Evolutionary conservation across 2,888 invertebrate species (phyloP).

Genomic region (Mythimna loreyi): DNA sequence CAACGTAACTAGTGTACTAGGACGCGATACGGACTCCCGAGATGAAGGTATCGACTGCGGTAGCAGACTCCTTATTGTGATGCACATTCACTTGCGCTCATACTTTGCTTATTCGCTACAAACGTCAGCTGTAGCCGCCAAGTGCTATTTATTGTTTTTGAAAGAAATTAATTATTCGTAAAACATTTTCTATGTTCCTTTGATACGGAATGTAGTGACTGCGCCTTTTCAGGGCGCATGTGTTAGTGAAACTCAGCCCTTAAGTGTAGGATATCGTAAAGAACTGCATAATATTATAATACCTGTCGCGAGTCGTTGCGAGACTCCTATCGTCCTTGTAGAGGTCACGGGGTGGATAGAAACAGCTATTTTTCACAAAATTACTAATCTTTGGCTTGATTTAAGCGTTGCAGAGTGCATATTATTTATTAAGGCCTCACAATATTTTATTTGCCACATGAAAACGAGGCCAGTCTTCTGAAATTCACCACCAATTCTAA

Average conservation of each 20-base stretch:
- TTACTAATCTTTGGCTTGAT: constrained; percentile 40
- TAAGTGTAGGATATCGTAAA: constrained; percentile 45
- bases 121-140: constrained; percentile 39
- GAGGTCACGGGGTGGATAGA: constrained; percentile 57
- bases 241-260: constrained; percentile 34
- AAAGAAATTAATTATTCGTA: constrained; percentile 38
- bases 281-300: constrained; percentile 49
- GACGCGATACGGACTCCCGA: constrained; percentile 23
- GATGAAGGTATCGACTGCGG: constrained; percentile 16
- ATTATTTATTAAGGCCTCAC: constrained; percentile 39
- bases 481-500: constrained; percentile 45
- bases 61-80: constrained; percentile 40
- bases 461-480: constrained; percentile 42
- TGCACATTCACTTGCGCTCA: constrained; percentile 34
- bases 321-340: constrained; percentile 52
- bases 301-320: constrained; percentile 40
- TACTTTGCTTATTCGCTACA: constrained; percentile 41
- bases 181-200: constrained; percentile 40
- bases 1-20: constrained; percentile 43
- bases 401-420: constrained; percentile 33
- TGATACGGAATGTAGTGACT: constrained; percentile 42
- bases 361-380: constrained; percentile 33
- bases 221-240: constrained; percentile 36
- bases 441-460: constrained; percentile 50
- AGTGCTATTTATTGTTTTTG: constrained; percentile 47